Conservation (phyloP, 2,888 invertebrate genomes). For the Synanthedon andrenaeformis region DNA sequence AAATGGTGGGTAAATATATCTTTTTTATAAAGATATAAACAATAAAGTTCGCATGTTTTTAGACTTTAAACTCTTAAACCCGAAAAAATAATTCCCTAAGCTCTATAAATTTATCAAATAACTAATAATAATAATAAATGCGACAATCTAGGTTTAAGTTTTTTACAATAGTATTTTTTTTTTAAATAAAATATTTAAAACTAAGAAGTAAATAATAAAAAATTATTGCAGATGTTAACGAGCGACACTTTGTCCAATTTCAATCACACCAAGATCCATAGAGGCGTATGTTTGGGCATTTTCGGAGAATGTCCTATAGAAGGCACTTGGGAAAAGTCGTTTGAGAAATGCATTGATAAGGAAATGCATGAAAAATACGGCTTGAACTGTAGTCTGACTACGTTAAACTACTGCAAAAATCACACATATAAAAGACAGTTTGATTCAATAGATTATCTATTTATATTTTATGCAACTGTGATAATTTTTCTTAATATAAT, state of each 20-base stretch:
- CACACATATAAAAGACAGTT: constrained; percentile 3
- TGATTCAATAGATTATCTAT: constrained; percentile 4
- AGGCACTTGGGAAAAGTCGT: constrained; percentile 2
- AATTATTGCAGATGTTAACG: constrained; percentile 4
- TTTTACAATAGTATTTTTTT: too few relatives aligned
- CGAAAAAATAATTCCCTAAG: too few relatives aligned
- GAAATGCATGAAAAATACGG: constrained; percentile 3
- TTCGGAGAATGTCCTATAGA: constrained; percentile 3
- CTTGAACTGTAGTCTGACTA: constrained; percentile 3
- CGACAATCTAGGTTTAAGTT: too few relatives aligned
- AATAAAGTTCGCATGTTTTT: too few relatives aligned
- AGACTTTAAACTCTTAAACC: too few relatives aligned
- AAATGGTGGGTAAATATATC: too few relatives aligned
- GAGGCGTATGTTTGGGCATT: constrained; percentile 6
- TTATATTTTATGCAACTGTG: constrained; percentile 3
- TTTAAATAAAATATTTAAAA: background rate
- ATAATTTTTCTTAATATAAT: constrained; percentile 4
- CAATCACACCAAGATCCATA: constrained; percentile 6
- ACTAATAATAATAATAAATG: too few relatives aligned
- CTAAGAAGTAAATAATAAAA: background rate
- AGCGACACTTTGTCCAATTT: constrained; percentile 4
- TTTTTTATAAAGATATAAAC: too few relatives aligned
- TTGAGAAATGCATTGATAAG: constrained; percentile 6
- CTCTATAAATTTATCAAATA: too few relatives aligned
- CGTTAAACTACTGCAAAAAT: constrained; percentile 5